These are phyloP conservation scores for Pristis pectinata DNA, from an alignment of 2,797 vertebrate species.

Conservation along the genomic window DNA sequence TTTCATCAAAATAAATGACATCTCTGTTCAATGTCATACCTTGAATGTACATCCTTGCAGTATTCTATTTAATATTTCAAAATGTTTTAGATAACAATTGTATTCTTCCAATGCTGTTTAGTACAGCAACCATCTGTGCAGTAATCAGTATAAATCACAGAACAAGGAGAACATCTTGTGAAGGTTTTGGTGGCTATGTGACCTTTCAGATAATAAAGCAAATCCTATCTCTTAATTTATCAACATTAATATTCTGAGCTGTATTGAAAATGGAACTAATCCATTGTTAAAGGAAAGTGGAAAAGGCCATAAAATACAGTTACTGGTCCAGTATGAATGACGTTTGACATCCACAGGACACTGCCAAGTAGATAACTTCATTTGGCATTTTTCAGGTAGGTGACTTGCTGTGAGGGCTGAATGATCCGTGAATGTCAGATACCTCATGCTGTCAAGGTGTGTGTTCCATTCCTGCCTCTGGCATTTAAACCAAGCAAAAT, in stretches of 20 bases:
- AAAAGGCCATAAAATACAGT: slow-evolving; percentile 44
- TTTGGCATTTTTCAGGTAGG: slow-evolving; percentile 58
- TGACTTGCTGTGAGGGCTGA: slow-evolving; percentile 57
- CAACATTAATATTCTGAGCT: background rate
- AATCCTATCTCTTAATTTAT: slow-evolving; percentile 12
- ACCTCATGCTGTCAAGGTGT: slow-evolving; percentile 45
- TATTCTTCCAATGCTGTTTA: background rate
- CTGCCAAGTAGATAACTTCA: slow-evolving; percentile 52
- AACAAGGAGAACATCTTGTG: background rate
- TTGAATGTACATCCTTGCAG: background rate
- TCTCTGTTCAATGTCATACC: background rate
- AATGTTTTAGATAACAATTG: background rate
- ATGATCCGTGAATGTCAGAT: slow-evolving; percentile 62
- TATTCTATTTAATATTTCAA: background rate
- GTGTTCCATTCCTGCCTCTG: slow-evolving; percentile 50
- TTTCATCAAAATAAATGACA: background rate
- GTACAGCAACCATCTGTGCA: background rate
- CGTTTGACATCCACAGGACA: slow-evolving; percentile 57
- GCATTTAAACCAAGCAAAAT: slow-evolving; percentile 62
- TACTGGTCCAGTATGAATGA: slow-evolving; percentile 55
- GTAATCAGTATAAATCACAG: background rate
- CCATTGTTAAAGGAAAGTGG: background rate
- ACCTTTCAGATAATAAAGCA: background rate
- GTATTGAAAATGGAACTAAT: background rate
- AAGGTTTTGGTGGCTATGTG: background rate